Percentiles rank a stretch among this genome's conserved stretches.
phyloP scores from a whole-genome alignment of 1,140 invertebrate genomes.

The Sycophila sp. region DNA sequence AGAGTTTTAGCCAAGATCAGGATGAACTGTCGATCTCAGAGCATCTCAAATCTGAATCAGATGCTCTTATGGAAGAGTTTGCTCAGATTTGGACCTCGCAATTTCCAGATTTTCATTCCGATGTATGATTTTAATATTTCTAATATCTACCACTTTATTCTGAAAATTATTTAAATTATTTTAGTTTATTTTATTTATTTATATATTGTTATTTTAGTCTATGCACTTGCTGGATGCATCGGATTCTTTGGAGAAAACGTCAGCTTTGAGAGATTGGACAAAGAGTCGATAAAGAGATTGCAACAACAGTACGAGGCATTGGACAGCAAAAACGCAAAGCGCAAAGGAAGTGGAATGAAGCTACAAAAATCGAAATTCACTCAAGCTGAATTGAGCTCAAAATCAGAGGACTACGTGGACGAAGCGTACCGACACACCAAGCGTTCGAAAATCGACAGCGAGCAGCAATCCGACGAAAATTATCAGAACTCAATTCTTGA shows the following conservation, averaged over 20 bases:
- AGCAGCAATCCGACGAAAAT: conserved; percentile 49
- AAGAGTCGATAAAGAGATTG: conserved; percentile 50
- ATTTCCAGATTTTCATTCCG: conserved; percentile 14
- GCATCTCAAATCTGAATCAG: conserved; percentile 55
- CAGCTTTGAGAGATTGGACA: conserved; percentile 39
- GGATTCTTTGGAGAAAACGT: conserved; percentile 41
- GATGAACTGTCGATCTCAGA: conserved; percentile 43
- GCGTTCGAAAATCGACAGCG: conserved; percentile 52
- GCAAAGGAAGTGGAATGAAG: conserved; percentile 56
- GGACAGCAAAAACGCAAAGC: conserved; percentile 52
- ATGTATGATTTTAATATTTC: not conserved
- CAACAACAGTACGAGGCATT: conserved; percentile 45
- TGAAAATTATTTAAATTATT: conserved; percentile 7
- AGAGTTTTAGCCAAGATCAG: conserved; percentile 31
- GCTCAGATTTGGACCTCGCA: conserved; percentile 33
- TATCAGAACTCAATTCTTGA: conserved; percentile 51
- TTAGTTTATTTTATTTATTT: not conserved
- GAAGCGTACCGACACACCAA: conserved; percentile 50
- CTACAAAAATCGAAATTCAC: conserved; percentile 52
- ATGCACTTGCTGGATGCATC: conserved; percentile 1
- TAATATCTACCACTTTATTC: not conserved
- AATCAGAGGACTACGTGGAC: conserved; percentile 47
- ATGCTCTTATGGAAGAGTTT: conserved; percentile 58
- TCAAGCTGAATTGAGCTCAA: conserved; percentile 6
- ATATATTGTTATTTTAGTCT: no score